Base-by-base conservation (phyloP, 2,113 vertebrate species). In the Glaucidium brasilianum region DNA sequence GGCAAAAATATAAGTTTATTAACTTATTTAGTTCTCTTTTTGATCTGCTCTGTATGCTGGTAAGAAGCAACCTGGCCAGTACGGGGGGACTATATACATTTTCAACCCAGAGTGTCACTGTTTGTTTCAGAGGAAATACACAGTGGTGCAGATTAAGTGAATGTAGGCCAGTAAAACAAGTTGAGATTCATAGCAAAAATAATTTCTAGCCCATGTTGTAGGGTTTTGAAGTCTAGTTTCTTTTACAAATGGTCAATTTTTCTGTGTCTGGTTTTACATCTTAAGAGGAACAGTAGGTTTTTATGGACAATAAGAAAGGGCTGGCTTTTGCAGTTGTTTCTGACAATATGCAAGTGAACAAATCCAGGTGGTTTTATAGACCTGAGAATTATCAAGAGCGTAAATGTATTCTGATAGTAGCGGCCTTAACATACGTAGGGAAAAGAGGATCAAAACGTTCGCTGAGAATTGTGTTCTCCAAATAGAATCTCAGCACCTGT, bases 391-490 rank as follows among this genome's bases (percentile, higher is more conserved):
- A 90, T 68, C 81, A 88, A 94, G 81, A 84, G 85, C 64, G 50
- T 23, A 82, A 80, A 73, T 53, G 29, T 34, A 35, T 94, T 85
- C 60, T 72, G 74, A 22, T 78, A 75, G 64, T 56, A 64, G 60
- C 62, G 92, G 39, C 69, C 92, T 95, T 94, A 66, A 64, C n/a
- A 52, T 13, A 71, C 71, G 30, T 16, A 68, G 27, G 64, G 58
- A 77, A 95, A 67, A 81, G 23, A 85, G 47, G 56, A 81, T 89
- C 56, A 96, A 91, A 96, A 82, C 84, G 85, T 26, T 83, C 39
- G 58, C 23, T 32, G 89, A 64, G 62, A 60, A 43, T 49, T 58
- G 7, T 16, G 30, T 75, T 75, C 74, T 94, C 52, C 71, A 76
- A 91, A 94, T 45, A 29, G 23, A 73, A 90, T 82, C 77, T 82